Evolutionary conservation across 1,140 invertebrate genomes (phyloP), one percentile per base, ranked within the genome.

Genomic region (Sarcophaga peregrina): DNA sequence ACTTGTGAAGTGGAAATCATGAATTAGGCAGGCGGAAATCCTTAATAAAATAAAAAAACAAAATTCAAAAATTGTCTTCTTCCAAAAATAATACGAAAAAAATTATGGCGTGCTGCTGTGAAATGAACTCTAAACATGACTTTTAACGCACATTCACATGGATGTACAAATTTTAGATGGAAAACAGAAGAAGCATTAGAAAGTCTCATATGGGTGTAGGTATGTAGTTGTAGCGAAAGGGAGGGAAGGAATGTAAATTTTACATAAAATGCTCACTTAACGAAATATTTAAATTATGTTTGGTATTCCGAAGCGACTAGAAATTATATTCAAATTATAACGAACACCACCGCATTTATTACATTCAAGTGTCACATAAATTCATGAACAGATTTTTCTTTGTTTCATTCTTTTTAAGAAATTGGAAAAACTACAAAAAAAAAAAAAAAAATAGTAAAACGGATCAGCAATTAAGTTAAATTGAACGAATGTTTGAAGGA

Each of bases 361-460:
- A n/a, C n/a, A 88, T 88, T 88, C 87, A 87, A 88, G 87, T 88
- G 87, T 88, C 87, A 88, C 88, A 88, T 88, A 88, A 88, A 88
- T 88, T 88, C 87, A 88, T 88, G 87, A 84, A 86, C 86, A 86
- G 86, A 8, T 47, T 47, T 76, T 76, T 86, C 75, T 82, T 45
- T 74, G 13, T 15, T 48, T 37, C 25, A 37, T 37, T 37, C 25
- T 37, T 37, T 37, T 37, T 37, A 37, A 37, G 25, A 37, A 37
- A 37, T 37, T 37, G 25, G 25, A 37, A 37, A 37, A 37, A 37
- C 4, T 37, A 37, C 82, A 47, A 25, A 50, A 17, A 7, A 0
- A 68, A 68, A 68, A 9, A 20, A 68, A 20, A 68, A 25, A 17
- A 25, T 0, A 8, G 54, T 50, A 50, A 54, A 54, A 48, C 9